These are phyloP conservation scores for Papilio helenus DNA, from an alignment of 1,140 invertebrate species.

Conservation along the genomic window DNA sequence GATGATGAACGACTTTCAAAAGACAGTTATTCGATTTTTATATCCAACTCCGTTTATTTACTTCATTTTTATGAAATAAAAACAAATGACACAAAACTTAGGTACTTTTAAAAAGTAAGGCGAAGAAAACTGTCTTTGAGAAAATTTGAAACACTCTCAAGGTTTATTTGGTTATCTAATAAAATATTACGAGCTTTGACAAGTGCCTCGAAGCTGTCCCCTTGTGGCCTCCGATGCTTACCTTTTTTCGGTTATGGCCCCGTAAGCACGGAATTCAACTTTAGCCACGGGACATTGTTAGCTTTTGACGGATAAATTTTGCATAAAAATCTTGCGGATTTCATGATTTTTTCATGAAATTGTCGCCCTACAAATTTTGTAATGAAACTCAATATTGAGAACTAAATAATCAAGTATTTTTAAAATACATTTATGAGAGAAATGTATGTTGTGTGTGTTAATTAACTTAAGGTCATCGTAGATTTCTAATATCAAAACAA, in stretches of 20 bases:
- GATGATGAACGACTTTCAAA: no score
- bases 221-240: conserved; percentile 60
- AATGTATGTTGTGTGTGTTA: background rate
- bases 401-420: background rate
- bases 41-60: no score
- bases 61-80: background rate
- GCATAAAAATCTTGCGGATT: conserved; percentile 28
- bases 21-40: no score
- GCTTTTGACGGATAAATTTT: conserved; percentile 11
- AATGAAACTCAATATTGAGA: background rate
- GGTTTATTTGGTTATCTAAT: conserved; percentile 81
- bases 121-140: conserved; percentile 50
- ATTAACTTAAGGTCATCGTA: no score
- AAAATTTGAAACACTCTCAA: conserved; percentile 65
- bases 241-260: conserved; percentile 64
- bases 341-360: background rate
- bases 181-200: conserved; percentile 82
- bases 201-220: conserved; percentile 71
- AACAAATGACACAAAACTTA: conserved; percentile 35
- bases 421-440: background rate
- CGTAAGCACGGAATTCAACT: conserved; percentile 55
- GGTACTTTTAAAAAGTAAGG: conserved; percentile 27
- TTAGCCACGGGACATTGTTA: conserved; percentile 39
- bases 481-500: no score
- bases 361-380: background rate